Evolutionary conservation across 1,140 invertebrate species (phyloP).

Genomic region (Listronotus oregonensis): DNA sequence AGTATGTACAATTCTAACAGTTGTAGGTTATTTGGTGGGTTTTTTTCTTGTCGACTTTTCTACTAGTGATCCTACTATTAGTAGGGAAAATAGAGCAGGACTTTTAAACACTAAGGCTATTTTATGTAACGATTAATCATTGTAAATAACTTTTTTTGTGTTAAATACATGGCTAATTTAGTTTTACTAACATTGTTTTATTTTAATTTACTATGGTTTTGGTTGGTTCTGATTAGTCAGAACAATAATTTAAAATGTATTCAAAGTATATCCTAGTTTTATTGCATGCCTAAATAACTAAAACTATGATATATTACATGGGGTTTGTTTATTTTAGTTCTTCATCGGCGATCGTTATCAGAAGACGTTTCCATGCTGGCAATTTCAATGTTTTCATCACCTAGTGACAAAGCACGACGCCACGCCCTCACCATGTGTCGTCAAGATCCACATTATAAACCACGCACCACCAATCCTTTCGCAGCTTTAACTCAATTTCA

Average conservation of each 20-base stretch:
- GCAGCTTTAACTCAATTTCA: conserved; percentile 67
- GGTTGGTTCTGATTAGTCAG: too few species aligned
- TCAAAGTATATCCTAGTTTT: conserved; percentile 8
- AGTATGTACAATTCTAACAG: conserved; percentile 46
- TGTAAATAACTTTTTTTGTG: background rate
- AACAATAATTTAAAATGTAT: too few species aligned
- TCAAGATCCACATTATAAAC: conserved; percentile 78
- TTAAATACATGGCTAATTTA: background rate
- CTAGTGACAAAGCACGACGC: conserved; percentile 76
- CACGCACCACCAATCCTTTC: conserved; percentile 73
- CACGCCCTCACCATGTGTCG: conserved; percentile 74
- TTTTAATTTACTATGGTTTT: background rate
- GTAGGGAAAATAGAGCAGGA: background rate
- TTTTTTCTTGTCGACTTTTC: conserved; percentile 10
- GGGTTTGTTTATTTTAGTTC: conserved; percentile 55
- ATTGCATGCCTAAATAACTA: too few species aligned
- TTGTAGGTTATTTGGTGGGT: background rate
- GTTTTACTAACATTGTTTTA: background rate
- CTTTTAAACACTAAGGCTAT: background rate
- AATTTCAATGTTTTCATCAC: conserved; percentile 59
- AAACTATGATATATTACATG: background rate
- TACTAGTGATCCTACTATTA: background rate
- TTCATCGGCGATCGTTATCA: conserved; percentile 71
- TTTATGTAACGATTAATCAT: conserved; percentile 4
- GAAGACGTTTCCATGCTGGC: conserved; percentile 66